These are phyloP conservation scores for Scaptomyza tumidula DNA, from an alignment of 2,888 invertebrate genomes.

Conservation along the genomic window DNA sequence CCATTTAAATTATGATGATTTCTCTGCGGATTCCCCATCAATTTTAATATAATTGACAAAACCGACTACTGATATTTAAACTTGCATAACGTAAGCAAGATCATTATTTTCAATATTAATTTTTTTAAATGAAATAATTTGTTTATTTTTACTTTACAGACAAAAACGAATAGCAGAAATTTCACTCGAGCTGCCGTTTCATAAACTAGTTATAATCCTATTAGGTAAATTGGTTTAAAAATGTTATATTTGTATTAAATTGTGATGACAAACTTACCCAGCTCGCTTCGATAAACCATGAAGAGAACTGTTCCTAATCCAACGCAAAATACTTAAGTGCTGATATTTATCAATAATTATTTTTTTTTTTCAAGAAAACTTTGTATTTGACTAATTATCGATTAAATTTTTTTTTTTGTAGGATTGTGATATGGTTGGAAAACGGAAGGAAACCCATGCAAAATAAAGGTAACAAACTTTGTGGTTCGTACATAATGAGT, in stretches of 20 bases:
- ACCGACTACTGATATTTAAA: constrained; percentile 8
- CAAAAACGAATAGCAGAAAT: neutral
- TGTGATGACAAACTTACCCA: constrained; percentile 70
- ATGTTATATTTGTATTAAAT: neutral
- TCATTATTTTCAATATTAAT: neutral
- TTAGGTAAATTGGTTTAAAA: neutral
- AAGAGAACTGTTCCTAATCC: constrained; percentile 71
- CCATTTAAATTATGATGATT: constrained; percentile 15
- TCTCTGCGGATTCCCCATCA: constrained; percentile 38
- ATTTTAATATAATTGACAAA: constrained; percentile 28
- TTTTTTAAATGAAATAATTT: neutral
- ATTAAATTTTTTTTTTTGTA: neutral
- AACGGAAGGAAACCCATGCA: neutral
- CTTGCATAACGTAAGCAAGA: neutral
- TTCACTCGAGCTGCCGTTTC: neutral
- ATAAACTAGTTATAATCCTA: too few relatives aligned
- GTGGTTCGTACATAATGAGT: neutral
- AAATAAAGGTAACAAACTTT: neutral
- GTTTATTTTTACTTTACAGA: neutral
- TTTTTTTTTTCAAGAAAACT: too few relatives aligned
- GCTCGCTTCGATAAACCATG: constrained; percentile 75
- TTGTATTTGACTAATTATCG: too few relatives aligned
- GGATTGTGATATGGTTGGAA: neutral
- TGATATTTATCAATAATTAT: constrained; percentile 15
- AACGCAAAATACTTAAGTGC: constrained; percentile 39